Evolutionary conservation across 2,888 invertebrate species (phyloP), one percentile per base, ranked within the genome.

Genomic region (Trichogramma evanescens): DNA sequence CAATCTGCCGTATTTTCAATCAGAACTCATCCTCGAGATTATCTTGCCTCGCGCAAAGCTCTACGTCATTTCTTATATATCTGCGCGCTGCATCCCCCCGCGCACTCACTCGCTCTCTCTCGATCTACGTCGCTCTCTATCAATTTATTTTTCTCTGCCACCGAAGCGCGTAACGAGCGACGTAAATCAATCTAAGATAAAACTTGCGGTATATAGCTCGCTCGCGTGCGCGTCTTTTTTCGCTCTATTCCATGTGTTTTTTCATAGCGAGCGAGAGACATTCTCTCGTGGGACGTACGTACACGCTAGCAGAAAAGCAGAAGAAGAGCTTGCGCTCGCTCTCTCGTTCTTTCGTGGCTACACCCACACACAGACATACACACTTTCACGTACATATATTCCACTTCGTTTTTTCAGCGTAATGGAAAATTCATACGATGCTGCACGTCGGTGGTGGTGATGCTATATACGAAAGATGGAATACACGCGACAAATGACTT

Each of bases 161-260:
- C 70, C 72, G 73, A 72, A 76, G 74, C 76, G 76, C 75, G 76
- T 77, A 77, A 77, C 76, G 76, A 77, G 77, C 72, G 75, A 75
- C 76, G 76, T 77, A 77, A 77, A 77, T 77, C 77, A 77, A 77
- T 77, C 77, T 26, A 26, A 26, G 26, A 26, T 26, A 26, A 26
- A 26, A 26, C 26, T 26, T 26, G 26, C 26, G 26, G 26, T 26
- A 26, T 26, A 26, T 26, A 26, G 26, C 26, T 26, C 26, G 26
- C 26, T 26, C 2, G 26, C 13, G 13, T 2, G 13, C 26, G 26
- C 26, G 26, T 26, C 26, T 26, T 26, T 26, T 26, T 26, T 26
- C 26, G 26, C 26, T 26, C 26, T 26, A 26, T 26, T 26, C 26
- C 26, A 26, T 26, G 26, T 26, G 26, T 26, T 26, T 26, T 26